A percentile compares a stretch with the other conserved stretches of the same genome.
Evolutionary conservation across 2,113 vertebrate genomes (phyloP).

Genomic region (Trichomycterus rosablanca): DNA sequence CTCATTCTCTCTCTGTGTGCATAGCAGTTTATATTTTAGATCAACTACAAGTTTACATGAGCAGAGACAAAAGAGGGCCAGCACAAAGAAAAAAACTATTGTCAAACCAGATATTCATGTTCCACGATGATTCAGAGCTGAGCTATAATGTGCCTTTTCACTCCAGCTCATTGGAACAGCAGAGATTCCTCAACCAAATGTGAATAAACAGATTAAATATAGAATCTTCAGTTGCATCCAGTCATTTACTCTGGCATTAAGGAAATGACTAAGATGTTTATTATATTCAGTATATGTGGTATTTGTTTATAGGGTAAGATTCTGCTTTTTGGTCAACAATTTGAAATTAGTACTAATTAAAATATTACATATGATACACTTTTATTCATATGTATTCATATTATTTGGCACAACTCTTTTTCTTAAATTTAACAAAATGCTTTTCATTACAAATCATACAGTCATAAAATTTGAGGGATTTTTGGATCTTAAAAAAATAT

Average conservation of each 20-base stretch:
- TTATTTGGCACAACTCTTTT: too few species aligned
- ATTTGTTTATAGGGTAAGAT: too few species aligned
- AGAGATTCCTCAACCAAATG: conserved; percentile 32
- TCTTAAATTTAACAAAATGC: too few species aligned
- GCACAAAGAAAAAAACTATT: conserved; percentile 39
- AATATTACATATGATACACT: too few species aligned
- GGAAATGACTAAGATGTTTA: not conserved
- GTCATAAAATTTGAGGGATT: too few species aligned
- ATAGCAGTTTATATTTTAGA: too few species aligned
- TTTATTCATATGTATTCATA: too few species aligned
- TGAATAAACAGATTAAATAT: conserved; percentile 36
- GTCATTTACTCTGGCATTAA: conserved; percentile 8
- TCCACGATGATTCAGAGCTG: conserved; percentile 24
- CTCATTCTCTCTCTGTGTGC: not conserved
- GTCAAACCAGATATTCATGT: conserved; percentile 48
- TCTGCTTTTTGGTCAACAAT: too few species aligned
- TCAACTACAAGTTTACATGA: conserved; percentile 41
- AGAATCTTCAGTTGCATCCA: conserved; percentile 20
- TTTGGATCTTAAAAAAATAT: too few species aligned
- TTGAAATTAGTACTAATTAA: too few species aligned
- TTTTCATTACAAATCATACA: too few species aligned
- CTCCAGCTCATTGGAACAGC: conserved; percentile 24
- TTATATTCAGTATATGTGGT: not conserved
- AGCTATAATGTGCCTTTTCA: conserved; percentile 21
- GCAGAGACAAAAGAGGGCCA: conserved; percentile 31